Conservation (phyloP, 2,113 vertebrate genomes). For the Chaetops frenatus region DNA sequence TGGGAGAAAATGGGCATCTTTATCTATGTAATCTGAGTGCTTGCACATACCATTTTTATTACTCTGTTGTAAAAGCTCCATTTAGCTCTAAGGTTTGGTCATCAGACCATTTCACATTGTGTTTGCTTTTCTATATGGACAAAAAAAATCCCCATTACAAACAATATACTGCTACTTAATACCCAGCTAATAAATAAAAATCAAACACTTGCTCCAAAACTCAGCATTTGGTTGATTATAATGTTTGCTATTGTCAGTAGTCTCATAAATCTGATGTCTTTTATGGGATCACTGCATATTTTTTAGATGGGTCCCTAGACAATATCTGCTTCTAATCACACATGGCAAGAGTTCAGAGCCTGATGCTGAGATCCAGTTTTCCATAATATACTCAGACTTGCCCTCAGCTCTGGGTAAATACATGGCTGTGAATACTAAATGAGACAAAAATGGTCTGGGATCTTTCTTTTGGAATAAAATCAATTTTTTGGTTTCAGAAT, state of each 20-base stretch:
- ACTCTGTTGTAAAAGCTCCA: neutral
- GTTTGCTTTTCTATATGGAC: neutral
- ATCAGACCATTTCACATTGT: neutral
- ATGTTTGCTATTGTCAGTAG: neutral
- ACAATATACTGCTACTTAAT: neutral
- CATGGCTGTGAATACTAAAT: neutral
- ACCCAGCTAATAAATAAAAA: neutral
- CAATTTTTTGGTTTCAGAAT: neutral
- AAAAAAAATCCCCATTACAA: neutral
- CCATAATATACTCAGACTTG: neutral
- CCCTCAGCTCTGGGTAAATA: neutral
- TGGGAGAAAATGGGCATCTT: neutral
- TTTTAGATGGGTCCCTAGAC: neutral
- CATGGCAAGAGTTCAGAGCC: neutral
- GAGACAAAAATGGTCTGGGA: neutral
- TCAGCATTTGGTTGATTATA: neutral
- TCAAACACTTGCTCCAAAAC: neutral
- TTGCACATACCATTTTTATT: neutral
- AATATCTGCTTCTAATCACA: neutral
- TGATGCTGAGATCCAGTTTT: slow-evolving; percentile 15
- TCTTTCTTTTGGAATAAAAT: slow-evolving; percentile 2
- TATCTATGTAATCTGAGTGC: neutral
- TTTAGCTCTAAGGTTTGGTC: neutral
- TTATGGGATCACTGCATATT: neutral
- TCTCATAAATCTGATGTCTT: neutral